Base-by-base conservation (phyloP, 1,140 invertebrate genomes). In the Lepidotrigona ventralis region DNA sequence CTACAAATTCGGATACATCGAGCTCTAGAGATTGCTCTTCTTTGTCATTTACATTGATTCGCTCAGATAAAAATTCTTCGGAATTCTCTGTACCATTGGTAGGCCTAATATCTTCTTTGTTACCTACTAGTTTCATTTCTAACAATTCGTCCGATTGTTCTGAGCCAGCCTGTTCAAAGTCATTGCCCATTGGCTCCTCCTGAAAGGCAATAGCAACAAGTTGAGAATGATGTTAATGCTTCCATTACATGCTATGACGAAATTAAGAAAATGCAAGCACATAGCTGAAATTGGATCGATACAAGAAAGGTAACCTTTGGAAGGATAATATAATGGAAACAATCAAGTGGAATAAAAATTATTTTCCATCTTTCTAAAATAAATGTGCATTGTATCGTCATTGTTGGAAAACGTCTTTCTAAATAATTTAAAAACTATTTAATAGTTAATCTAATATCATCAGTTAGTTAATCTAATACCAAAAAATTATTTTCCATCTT, bases 131-230 rank as follows among this genome's bases (percentile, higher is more conserved):
- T 63, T 71, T 76, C 1, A 68, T 53, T 39, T 83, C 71, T 9
- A 68, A 58, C 1, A 51, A 68, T 66, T 73, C 70, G 21, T 83
- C 70, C 21, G 21, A 17, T 71, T 60, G 26, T 17, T 74, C 64
- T 29, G 23, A 26, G 9, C 8, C 66, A 17, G 71, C 26, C 70
- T 86, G 29, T 26, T 87, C 70, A 46, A 23, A 53, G 53, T 60
- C 75, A 8, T 81, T 79, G 63, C 29, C 63, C 12, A 81, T 46
- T 33, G 63, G 0, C 54, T 85, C 75, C 51, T 64, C 70, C 86
- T 89, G 66, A 29, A 81, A 87, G 23, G 60, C 58, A 68, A 63
- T 19, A 77, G 15, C 79, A 82, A 80, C 56, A n/a, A 26, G 46
- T 29, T 77, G 19, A 29, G 56, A 29, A 46, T 23, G 14, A 21